A percentile compares a stretch with the other conserved stretches of the same genome.
phyloP scores from a whole-genome alignment of 2,797 vertebrate species.

The Apodemus agrarius region DNA sequence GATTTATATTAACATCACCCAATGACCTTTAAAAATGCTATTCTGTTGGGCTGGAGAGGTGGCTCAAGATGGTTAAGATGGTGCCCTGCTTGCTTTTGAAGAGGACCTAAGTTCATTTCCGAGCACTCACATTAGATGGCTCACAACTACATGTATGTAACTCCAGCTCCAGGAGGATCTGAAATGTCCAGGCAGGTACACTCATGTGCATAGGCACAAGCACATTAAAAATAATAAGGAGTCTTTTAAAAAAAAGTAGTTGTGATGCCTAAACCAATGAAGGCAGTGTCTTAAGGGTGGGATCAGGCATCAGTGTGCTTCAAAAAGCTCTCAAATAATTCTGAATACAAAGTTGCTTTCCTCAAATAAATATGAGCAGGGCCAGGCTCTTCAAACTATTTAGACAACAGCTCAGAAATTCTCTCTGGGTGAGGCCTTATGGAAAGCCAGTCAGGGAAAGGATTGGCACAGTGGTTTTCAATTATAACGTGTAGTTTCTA shows the following conservation, averaged over 20 bases:
- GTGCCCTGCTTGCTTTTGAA: not conserved
- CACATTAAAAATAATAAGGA: not conserved
- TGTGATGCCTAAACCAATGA: not conserved
- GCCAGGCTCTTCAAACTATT: not conserved
- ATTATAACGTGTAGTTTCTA: too few relatives aligned
- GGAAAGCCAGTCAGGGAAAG: not conserved
- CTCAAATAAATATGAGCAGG: not conserved
- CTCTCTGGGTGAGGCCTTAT: not conserved
- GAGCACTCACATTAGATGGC: not conserved
- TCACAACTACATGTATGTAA: not conserved
- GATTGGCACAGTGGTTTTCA: not conserved
- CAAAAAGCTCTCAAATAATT: constrained; percentile 1
- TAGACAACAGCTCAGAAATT: not conserved
- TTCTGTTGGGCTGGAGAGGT: not conserved
- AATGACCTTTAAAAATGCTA: not conserved
- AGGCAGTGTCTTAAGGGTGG: not conserved
- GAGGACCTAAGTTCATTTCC: not conserved
- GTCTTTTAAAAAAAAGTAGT: not conserved
- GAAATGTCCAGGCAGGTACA: not conserved
- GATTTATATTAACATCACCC: not conserved
- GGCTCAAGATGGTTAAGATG: not conserved
- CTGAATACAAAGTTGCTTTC: not conserved
- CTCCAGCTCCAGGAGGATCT: too few relatives aligned
- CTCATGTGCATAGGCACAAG: not conserved
- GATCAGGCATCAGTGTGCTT: not conserved